These are phyloP conservation scores for Chionis minor DNA, from an alignment of 2,113 vertebrate species.

Conservation along the genomic window DNA sequence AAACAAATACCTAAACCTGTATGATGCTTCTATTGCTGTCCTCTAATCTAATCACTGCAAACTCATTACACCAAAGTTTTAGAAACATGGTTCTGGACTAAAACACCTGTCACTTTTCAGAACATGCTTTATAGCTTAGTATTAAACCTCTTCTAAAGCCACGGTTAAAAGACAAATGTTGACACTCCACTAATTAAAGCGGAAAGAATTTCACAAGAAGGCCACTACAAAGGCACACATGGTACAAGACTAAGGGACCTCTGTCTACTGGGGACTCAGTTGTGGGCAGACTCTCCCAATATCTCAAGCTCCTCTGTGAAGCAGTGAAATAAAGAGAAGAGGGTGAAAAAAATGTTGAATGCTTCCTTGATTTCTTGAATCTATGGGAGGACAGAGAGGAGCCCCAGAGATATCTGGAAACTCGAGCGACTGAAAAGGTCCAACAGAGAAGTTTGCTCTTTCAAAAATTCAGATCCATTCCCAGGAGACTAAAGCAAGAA, in stretches of 20 bases:
- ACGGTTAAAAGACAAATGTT: not conserved
- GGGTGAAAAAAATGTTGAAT: not conserved
- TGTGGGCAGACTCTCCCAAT: not conserved
- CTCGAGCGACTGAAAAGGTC: not conserved
- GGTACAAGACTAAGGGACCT: not conserved
- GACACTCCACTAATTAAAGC: not conserved
- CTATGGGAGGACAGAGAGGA: not conserved
- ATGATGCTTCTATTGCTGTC: not conserved
- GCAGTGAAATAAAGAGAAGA: not conserved
- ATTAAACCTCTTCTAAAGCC: slow-evolving; percentile 10
- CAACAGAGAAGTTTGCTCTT: not conserved
- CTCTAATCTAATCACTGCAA: not conserved
- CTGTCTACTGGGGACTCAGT: not conserved
- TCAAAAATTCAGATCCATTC: not conserved
- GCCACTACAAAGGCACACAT: not conserved
- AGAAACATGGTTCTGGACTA: not conserved
- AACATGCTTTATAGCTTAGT: not conserved
- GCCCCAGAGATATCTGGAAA: not conserved
- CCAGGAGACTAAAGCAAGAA: not conserved
- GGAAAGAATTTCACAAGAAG: not conserved
- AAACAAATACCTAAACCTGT: not conserved
- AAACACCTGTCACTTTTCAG: not conserved
- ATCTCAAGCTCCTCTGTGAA: not conserved
- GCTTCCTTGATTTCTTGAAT: not conserved
- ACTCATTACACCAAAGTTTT: not conserved